Conservation (phyloP, 2,888 invertebrate genomes). For the Petrolisthes manimaculis region DNA sequence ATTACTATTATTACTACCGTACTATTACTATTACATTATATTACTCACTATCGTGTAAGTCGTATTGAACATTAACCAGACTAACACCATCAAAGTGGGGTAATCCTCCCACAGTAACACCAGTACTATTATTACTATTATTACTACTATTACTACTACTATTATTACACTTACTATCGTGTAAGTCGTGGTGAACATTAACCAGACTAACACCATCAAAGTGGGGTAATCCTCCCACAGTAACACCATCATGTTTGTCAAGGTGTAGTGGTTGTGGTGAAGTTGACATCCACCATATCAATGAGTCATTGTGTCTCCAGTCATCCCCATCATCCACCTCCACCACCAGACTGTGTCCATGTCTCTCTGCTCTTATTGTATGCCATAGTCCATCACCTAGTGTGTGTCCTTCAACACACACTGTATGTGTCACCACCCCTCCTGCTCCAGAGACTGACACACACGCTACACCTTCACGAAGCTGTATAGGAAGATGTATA, state of each 20-base stretch:
- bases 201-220: conserved; percentile 52
- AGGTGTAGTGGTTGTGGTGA: conserved; percentile 44
- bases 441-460: conserved; percentile 36
- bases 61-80: no score
- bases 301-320: conserved; percentile 34
- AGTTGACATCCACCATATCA: neutral
- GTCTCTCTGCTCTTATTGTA: conserved; percentile 47
- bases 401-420: conserved; percentile 37
- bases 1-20: no score
- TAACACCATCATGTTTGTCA: conserved; percentile 60
- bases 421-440: conserved; percentile 21
- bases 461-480: conserved; percentile 43
- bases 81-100: no score
- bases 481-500: neutral
- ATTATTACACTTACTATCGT: conserved; percentile 46
- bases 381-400: conserved; percentile 62
- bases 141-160: no score
- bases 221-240: conserved; percentile 54
- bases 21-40: no score
- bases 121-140: no score
- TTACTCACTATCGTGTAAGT: no score
- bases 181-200: conserved; percentile 50
- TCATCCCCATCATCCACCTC: conserved; percentile 42
- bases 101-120: no score
- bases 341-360: conserved; percentile 43